Evolutionary conservation across 2,797 vertebrate genomes (phyloP), one percentile per base, ranked within the genome.

Genomic region (Anguilla obscura): DNA sequence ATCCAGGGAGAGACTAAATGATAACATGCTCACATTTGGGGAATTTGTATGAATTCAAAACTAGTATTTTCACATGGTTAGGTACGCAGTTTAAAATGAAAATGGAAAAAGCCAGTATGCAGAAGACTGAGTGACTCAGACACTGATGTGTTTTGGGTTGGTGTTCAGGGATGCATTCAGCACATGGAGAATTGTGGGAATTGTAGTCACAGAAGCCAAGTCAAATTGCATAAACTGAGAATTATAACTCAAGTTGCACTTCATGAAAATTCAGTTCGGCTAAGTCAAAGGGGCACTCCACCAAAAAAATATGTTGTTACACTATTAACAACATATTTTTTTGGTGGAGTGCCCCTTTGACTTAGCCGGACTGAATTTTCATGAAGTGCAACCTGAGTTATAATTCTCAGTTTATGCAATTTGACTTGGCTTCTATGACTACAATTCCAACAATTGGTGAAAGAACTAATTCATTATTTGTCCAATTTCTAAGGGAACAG

Each of bases 341-440:
- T 45, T 45, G 40, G 40, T 45, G 40, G 40, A 45, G 40, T 45
- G 40, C 40, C 40, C 40, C 40, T 45, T 45, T 45, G 40, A 45
- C 40, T 45, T 45, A 45, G 40, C 40, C 4, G 40, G 40, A 45
- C 40, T 45, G 40, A 45, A 45, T 45, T 45, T 45, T 45, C 40
- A 0, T 45, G 40, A 45, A 45, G 40, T 45, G 40, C 40, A 45
- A 45, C 40, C 40, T 45, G 40, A 69, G 74, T 12, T 90, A 82
- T 82, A 14, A 27, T 79, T 89, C 27, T 76, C 66, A 63, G 66
- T 91, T 89, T 89, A 84, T 90, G 80, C 83, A 88, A 48, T 83
- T 69, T 89, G 50, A 92, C 94, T 92, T 93, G 6, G 45, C 24
- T 50, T 82, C 18, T 50, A 48, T 80, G 21, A 82, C 45, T 50